Percentiles rank a stretch among this genome's conserved stretches.
Conservation (phyloP, 2,888 invertebrate species). For the Cheilosia pagana region DNA sequence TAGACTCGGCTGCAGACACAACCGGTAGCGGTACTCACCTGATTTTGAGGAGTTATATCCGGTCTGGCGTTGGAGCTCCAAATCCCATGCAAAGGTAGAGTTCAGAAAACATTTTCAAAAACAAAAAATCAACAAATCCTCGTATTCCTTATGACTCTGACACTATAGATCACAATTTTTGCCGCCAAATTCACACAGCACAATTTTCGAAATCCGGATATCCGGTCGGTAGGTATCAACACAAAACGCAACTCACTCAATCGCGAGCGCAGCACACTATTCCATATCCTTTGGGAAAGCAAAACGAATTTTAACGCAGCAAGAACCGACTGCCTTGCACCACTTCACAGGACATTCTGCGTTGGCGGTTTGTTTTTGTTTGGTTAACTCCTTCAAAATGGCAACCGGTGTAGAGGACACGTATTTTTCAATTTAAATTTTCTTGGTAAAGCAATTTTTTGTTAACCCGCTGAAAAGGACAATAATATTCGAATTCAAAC, state of each 20-base stretch:
- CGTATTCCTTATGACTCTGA: conserved; percentile 42
- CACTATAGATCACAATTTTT: conserved; percentile 27
- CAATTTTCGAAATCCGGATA: conserved; percentile 59
- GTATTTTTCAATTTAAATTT: conserved; percentile 10
- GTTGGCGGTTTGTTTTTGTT: conserved; percentile 32
- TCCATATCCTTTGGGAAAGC: conserved; percentile 1
- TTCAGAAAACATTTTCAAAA: not conserved
- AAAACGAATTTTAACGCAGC: conserved; percentile 7
- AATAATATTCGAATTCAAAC: conserved; percentile 36
- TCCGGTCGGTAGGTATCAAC: conserved; percentile 55
- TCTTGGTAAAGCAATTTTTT: not conserved
- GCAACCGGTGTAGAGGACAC: not conserved
- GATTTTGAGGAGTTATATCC: conserved; percentile 48
- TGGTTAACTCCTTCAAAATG: conserved; percentile 6
- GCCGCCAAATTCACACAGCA: conserved; percentile 60
- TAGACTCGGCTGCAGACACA: conserved; percentile 60
- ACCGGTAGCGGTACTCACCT: conserved; percentile 54
- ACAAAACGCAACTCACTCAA: conserved; percentile 62
- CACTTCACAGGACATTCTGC: conserved; percentile 23
- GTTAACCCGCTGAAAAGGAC: conserved; percentile 44
- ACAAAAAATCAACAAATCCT: conserved; percentile 16
- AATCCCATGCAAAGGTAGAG: conserved; percentile 9
- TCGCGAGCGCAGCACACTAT: conserved; percentile 28
- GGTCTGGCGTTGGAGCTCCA: conserved; percentile 30
- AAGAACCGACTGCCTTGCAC: conserved; percentile 18